Conservation (phyloP, 1,140 invertebrate species). For the Popillia japonica region DNA sequence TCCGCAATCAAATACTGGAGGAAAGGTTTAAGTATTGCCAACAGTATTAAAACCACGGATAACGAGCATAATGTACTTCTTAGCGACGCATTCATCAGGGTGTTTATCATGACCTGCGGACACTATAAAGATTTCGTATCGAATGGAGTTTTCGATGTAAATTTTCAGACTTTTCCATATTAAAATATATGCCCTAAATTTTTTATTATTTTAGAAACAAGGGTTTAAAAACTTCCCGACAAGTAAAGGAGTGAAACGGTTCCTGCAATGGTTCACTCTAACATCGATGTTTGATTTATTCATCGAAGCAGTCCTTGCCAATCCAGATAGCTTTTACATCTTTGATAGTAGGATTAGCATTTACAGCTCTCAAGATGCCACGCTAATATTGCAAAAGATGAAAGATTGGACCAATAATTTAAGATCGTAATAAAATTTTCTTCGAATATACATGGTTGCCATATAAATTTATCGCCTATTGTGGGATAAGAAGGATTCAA, state of each 20-base stretch:
- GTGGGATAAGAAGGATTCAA: no score
- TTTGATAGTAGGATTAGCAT: conserved; percentile 54
- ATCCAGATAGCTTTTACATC: conserved; percentile 50
- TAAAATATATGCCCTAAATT: no score
- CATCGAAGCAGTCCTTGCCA: conserved; percentile 54
- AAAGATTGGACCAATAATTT: conserved; percentile 45
- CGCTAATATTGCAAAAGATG: conserved; percentile 46
- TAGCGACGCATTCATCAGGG: conserved; percentile 72
- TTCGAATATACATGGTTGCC: no score
- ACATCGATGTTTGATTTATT: conserved; percentile 78
- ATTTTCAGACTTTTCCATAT: no score
- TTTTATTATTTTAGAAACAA: conserved; percentile 57
- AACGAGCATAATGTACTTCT: conserved; percentile 64
- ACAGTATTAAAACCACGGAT: conserved; percentile 62
- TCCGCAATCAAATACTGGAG: conserved; percentile 68
- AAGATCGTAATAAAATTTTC: neutral
- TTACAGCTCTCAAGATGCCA: conserved; percentile 45
- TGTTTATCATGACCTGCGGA: conserved; percentile 72
- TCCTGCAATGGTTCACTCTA: conserved; percentile 84
- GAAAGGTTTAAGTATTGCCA: conserved; percentile 54
- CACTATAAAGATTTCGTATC: conserved; percentile 67
- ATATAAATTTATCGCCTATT: no score
- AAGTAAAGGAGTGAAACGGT: conserved; percentile 71
- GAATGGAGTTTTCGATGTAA: conserved; percentile 67
- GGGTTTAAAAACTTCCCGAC: conserved; percentile 57